A percentile compares a stretch with the other conserved stretches of the same genome.
Evolutionary conservation across 2,888 invertebrate genomes (phyloP).

Genomic region (Ypsolopha scabrella): DNA sequence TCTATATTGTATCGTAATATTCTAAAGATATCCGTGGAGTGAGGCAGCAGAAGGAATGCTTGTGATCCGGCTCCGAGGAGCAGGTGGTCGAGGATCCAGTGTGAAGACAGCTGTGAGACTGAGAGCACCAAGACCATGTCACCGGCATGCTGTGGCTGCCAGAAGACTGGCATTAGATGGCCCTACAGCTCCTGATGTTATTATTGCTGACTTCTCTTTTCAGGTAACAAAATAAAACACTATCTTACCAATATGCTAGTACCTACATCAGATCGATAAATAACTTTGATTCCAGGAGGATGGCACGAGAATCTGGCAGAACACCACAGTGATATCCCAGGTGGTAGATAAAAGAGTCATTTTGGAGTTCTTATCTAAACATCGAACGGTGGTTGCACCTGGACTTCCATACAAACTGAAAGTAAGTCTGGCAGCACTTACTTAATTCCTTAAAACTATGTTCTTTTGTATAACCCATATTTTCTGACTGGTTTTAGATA

Average conservation of each 20-base stretch:
- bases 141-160: slow-evolving; percentile 48
- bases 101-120: slow-evolving; percentile 12
- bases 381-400: slow-evolving; percentile 73
- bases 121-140: slow-evolving; percentile 38
- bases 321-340: slow-evolving; percentile 68
- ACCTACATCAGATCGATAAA: neutral
- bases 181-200: slow-evolving; percentile 30
- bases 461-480: neutral
- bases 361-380: slow-evolving; percentile 70
- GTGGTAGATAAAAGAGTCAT: slow-evolving; percentile 68
- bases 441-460: neutral
- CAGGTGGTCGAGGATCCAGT: slow-evolving; percentile 16
- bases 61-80: slow-evolving; percentile 49
- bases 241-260: neutral
- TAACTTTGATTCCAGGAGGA: slow-evolving; percentile 56
- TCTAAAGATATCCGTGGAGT: slow-evolving; percentile 50
- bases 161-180: slow-evolving; percentile 32
- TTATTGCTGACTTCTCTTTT: slow-evolving; percentile 54
- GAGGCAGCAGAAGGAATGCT: slow-evolving; percentile 65
- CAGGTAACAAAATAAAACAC: slow-evolving; percentile 25
- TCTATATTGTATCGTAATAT: neutral
- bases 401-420: slow-evolving; percentile 79
- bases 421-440: slow-evolving; percentile 30
- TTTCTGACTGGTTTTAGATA: slow-evolving; percentile 26
- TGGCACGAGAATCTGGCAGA: slow-evolving; percentile 74